Percentiles rank a stretch among this genome's conserved stretches.
Evolutionary conservation across 2,113 vertebrate genomes (phyloP).

Genomic region (Phasianus colchicus): DNA sequence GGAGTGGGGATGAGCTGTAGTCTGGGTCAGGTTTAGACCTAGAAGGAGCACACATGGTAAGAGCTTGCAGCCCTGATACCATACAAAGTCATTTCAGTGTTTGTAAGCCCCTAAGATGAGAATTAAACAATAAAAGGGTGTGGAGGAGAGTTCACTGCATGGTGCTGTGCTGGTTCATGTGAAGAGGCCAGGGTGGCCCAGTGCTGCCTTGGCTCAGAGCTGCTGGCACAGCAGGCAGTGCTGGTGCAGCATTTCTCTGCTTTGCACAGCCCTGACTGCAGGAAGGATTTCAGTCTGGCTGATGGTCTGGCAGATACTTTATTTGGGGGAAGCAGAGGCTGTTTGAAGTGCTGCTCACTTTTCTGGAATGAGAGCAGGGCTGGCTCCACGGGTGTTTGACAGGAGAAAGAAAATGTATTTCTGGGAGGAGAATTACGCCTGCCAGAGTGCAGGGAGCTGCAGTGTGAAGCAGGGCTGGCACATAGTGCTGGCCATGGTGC

Average conservation of each 20-base stretch:
- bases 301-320: fast-evolving
- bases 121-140: not conserved
- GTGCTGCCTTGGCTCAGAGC: fast-evolving
- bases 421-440: fast-evolving
- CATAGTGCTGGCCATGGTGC: fast-evolving
- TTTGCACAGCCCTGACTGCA: not conserved
- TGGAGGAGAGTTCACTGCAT: not conserved
- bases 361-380: not conserved
- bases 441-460: not conserved
- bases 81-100: too few species aligned
- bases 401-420: not conserved
- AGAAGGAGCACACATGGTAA: fast-evolving
- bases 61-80: not conserved
- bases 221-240: fast-evolving
- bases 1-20: not conserved
- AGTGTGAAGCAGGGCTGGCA: not conserved
- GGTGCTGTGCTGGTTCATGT: fast-evolving
- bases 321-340: not conserved
- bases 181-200: fast-evolving
- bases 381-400: too few species aligned
- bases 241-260: not conserved
- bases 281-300: not conserved
- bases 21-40: fast-evolving
- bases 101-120: not conserved
- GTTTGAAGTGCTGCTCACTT: not conserved